These are phyloP conservation scores for Xiphydria camelus DNA, from an alignment of 2,888 invertebrate genomes.

Conservation along the genomic window DNA sequence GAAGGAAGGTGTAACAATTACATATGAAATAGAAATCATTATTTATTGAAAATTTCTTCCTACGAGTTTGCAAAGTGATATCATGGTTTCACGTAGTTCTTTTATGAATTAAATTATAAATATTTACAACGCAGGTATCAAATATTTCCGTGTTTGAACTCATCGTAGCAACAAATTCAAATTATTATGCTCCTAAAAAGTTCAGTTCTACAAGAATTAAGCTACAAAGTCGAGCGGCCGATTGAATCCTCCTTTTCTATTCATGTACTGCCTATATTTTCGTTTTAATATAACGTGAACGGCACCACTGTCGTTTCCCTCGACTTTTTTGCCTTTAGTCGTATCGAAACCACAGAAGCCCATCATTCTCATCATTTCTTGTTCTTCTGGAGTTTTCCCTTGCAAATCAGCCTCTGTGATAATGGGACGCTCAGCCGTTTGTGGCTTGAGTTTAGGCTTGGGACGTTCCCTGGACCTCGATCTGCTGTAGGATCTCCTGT, in stretches of 20 bases:
- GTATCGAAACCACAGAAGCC: constrained; percentile 96
- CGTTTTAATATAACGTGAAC: constrained; percentile 95
- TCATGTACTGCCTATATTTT: constrained; percentile 99
- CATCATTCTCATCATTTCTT: constrained; percentile 95
- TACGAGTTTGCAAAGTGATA: too few relatives aligned
- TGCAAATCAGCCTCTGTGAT: constrained; percentile 78
- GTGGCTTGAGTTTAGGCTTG: constrained; percentile 51
- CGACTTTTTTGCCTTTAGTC: constrained; percentile 95
- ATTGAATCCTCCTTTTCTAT: constrained; percentile 98
- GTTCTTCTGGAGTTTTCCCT: constrained; percentile 88
- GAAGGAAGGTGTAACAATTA: too few relatives aligned
- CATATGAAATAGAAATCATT: too few relatives aligned
- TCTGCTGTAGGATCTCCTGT: constrained; percentile 58
- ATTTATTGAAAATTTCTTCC: too few relatives aligned
- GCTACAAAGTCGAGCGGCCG: constrained; percentile 96
- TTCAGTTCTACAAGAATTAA: neutral
- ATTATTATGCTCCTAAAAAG: too few relatives aligned
- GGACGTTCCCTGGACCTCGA: constrained; percentile 57
- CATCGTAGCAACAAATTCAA: too few relatives aligned
- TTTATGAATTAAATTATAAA: too few relatives aligned
- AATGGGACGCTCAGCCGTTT: constrained; percentile 53
- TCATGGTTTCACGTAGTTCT: too few relatives aligned
- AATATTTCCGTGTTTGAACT: too few relatives aligned
- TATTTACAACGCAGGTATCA: too few relatives aligned
- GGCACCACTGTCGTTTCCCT: constrained; percentile 90